These are phyloP conservation scores for Poeciliopsis occidentalis DNA, from an alignment of 2,113 vertebrate genomes.

Conservation along the genomic window DNA sequence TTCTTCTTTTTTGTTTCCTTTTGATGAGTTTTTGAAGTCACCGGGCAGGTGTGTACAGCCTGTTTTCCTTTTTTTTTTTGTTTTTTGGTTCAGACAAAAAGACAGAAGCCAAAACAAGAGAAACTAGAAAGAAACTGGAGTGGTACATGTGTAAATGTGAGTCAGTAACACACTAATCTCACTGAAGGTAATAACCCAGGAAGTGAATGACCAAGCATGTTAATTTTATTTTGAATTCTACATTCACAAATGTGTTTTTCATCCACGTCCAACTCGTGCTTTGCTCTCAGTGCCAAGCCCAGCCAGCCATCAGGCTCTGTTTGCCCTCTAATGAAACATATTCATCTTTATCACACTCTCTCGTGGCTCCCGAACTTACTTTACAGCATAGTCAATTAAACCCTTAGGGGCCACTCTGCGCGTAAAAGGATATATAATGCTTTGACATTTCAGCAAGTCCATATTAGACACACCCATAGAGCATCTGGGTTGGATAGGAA, in stretches of 20 bases:
- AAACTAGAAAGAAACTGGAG: constrained; percentile 6
- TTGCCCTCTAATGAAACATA: constrained; percentile 82
- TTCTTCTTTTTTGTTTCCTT: constrained; percentile 31
- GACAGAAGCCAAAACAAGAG: constrained; percentile 30
- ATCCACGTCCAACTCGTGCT: constrained; percentile 63
- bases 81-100: constrained; percentile 36
- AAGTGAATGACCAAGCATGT: constrained; percentile 27
- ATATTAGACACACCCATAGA: constrained; percentile 80
- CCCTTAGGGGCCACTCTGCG: constrained; percentile 77
- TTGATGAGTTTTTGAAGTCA: constrained; percentile 80
- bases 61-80: constrained; percentile 18
- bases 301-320: constrained; percentile 77
- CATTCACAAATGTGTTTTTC: constrained; percentile 68
- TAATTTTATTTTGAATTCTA: constrained; percentile 10
- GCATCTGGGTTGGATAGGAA: constrained; percentile 66
- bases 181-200: constrained; percentile 51
- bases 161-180: constrained; percentile 52
- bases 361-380: constrained; percentile 79
- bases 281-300: constrained; percentile 68
- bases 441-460: constrained; percentile 80
- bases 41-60: constrained; percentile 65
- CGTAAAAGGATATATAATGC: constrained; percentile 83
- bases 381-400: constrained; percentile 82
- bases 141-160: constrained; percentile 34
- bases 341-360: constrained; percentile 82